phyloP scores from a whole-genome alignment of 1,140 invertebrate genomes.

The Aphaenogaster rudis region DNA sequence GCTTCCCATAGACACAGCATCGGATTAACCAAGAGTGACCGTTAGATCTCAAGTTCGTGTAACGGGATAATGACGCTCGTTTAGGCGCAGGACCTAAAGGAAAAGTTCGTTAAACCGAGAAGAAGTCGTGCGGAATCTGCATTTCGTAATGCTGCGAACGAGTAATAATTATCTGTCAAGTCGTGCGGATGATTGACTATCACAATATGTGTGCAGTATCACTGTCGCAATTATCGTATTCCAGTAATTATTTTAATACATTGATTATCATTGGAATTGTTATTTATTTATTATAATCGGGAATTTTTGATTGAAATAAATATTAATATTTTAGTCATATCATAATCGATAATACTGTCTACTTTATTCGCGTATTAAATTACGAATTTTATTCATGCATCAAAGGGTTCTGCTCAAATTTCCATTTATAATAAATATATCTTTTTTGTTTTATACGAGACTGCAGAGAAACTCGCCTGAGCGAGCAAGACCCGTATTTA shows the following conservation, averaged over 20 bases:
- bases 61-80: slow-evolving; percentile 44
- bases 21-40: slow-evolving; percentile 49
- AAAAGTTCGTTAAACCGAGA: background rate
- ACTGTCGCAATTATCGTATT: slow-evolving; percentile 4
- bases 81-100: background rate
- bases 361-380: background rate
- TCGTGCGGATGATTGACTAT: slow-evolving; percentile 30
- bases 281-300: slow-evolving; percentile 6
- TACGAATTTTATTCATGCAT: background rate
- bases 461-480: background rate
- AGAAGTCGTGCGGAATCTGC: slow-evolving; percentile 9
- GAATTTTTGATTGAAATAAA: slow-evolving; percentile 15
- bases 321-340: slow-evolving; percentile 33
- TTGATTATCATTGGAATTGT: background rate
- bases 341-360: background rate
- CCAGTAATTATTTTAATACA: slow-evolving; percentile 10
- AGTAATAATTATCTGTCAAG: slow-evolving; percentile 16
- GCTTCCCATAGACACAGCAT: slow-evolving; percentile 25
- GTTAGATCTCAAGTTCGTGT: slow-evolving; percentile 40
- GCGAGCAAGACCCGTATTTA: background rate
- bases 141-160: slow-evolving; percentile 12
- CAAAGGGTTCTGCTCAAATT: background rate
- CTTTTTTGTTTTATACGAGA: slow-evolving; percentile 2
- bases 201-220: background rate
- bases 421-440: slow-evolving; percentile 1